phyloP scores from a whole-genome alignment of 2,113 vertebrate genomes.

The Onychorhynchus coronatus region DNA sequence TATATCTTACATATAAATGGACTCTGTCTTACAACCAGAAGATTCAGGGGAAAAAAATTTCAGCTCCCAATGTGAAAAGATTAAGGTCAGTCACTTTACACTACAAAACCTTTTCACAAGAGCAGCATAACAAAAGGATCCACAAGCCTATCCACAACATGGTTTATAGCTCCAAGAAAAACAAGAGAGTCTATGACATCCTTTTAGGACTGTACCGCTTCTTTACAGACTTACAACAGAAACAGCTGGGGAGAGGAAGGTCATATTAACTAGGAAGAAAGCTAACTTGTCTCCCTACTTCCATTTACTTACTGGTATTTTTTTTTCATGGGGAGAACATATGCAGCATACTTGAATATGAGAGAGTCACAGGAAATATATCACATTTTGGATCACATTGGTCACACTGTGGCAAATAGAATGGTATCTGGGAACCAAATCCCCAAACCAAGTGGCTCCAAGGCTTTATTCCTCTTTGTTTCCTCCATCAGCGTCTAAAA shows the following conservation, averaged over 20 bases:
- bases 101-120: slow-evolving; percentile 53
- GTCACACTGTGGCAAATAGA: background rate
- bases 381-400: background rate
- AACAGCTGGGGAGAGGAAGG: background rate
- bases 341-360: accelerated
- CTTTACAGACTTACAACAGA: background rate
- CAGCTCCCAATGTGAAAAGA: slow-evolving; percentile 50
- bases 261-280: background rate
- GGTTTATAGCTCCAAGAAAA: slow-evolving; percentile 23
- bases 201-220: background rate
- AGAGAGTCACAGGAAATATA: background rate
- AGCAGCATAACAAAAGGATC: slow-evolving; percentile 32
- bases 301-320: background rate
- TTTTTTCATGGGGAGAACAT: background rate
- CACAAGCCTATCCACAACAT: background rate
- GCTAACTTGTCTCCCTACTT: background rate
- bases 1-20: slow-evolving; percentile 63
- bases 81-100: slow-evolving; percentile 51
- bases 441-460: background rate
- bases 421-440: background rate
- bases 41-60: slow-evolving; percentile 28
- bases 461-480: background rate
- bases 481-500: background rate
- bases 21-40: slow-evolving; percentile 42
- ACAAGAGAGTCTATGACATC: background rate